Percentiles rank a stretch among this genome's conserved stretches.
Conservation (phyloP, 2,888 invertebrate genomes). For the Sarcophaga caerulescens region DNA sequence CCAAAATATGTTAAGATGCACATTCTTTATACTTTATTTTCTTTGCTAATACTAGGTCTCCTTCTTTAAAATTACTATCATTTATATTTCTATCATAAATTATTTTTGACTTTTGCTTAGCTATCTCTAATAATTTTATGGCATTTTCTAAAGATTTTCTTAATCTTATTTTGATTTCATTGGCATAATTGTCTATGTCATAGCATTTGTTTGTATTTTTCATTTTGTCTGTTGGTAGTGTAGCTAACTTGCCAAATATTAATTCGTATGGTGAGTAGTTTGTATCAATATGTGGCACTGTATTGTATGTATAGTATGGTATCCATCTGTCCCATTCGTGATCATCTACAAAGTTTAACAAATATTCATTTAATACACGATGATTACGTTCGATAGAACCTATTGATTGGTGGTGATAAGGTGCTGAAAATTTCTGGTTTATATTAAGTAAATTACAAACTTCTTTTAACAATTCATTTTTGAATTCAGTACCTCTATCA, state of each 20-base stretch:
- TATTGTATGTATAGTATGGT: conserved; percentile 1
- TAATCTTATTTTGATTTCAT: conserved; percentile 19
- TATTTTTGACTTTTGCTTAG: conserved; percentile 5
- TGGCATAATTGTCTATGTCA: background rate
- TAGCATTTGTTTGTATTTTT: background rate
- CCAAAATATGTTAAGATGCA: no score
- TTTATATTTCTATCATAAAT: conserved; percentile 12
- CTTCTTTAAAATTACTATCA: conserved; percentile 1
- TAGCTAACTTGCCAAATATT: background rate
- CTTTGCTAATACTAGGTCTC: conserved; percentile 27
- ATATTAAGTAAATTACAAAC: conserved; percentile 24
- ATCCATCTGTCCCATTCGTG: conserved; percentile 7
- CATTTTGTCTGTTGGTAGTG: background rate
- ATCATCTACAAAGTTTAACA: no score
- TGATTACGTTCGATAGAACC: no score
- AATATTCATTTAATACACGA: no score
- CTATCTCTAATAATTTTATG: conserved; percentile 13
- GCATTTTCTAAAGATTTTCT: conserved; percentile 15
- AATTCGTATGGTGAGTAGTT: background rate
- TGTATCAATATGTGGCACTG: background rate
- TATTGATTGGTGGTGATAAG: no score
- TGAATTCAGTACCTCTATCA: conserved; percentile 53
- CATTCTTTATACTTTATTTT: no score
- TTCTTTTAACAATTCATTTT: conserved; percentile 39
- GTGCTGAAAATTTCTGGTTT: no score